phyloP scores from a whole-genome alignment of 2,888 invertebrate species.

The Palloptera scutellata region DNA sequence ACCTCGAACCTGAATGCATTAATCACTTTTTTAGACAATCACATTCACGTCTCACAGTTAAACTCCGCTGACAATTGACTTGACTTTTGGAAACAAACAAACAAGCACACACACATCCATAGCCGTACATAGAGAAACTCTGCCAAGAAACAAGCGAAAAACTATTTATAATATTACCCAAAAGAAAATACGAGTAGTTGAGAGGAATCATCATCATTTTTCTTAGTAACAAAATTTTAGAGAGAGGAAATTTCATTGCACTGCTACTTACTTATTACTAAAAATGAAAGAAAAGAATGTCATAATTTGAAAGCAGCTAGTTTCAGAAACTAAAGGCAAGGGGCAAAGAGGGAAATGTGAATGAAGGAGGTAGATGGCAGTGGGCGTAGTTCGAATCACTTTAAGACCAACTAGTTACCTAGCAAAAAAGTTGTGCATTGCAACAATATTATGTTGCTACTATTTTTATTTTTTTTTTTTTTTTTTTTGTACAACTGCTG shows the following conservation, averaged over 20 bases:
- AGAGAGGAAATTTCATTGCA: no score
- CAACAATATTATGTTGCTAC: not conserved
- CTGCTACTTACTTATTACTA: no score
- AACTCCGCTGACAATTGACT: conserved; percentile 34
- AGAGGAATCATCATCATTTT: conserved; percentile 25
- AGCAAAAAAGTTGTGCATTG: not conserved
- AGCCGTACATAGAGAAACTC: not conserved
- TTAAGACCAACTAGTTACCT: no score
- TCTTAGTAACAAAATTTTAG: conserved; percentile 28
- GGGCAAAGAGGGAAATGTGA: no score
- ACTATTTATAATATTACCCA: conserved; percentile 17
- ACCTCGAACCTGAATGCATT: no score
- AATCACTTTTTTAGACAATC: not conserved
- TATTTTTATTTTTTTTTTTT: not conserved
- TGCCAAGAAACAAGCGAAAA: conserved; percentile 10
- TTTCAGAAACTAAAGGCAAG: no score
- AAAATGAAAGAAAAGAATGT: no score
- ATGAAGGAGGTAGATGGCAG: no score
- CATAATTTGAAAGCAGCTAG: no score
- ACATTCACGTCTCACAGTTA: not conserved
- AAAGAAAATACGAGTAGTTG: conserved; percentile 1
- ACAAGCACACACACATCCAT: not conserved
- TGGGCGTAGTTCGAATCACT: no score
- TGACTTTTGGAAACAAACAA: conserved; percentile 28
- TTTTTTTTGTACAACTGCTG: not conserved